Conservation (phyloP, 2,113 vertebrate species). For the Chaenocephalus aceratus region DNA sequence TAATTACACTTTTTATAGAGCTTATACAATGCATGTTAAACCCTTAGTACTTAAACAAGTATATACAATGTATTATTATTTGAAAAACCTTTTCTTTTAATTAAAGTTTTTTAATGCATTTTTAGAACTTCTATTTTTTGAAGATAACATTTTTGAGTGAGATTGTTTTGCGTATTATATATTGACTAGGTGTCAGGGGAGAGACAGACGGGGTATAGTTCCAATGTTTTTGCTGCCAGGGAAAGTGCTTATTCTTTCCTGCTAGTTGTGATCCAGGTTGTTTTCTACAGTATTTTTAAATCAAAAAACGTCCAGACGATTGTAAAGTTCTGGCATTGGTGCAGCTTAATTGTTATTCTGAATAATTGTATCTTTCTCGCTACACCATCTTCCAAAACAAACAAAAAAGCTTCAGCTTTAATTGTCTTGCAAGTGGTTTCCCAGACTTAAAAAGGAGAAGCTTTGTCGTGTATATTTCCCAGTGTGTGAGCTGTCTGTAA, state of each 20-base stretch:
- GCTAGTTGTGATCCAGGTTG: slow-evolving; percentile 26
- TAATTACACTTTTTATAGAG: not conserved
- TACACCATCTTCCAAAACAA: not conserved
- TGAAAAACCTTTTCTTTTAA: not conserved
- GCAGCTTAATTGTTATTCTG: slow-evolving; percentile 11
- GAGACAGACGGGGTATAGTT: slow-evolving; percentile 27
- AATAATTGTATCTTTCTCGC: slow-evolving; percentile 8
- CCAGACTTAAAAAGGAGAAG: not conserved
- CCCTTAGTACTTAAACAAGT: not conserved
- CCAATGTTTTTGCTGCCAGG: slow-evolving; percentile 46
- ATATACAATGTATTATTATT: not conserved
- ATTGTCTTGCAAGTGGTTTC: not conserved
- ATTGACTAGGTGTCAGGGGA: slow-evolving; percentile 18
- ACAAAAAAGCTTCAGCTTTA: not conserved
- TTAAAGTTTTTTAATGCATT: not conserved
- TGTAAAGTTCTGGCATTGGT: slow-evolving; percentile 37
- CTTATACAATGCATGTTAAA: not conserved
- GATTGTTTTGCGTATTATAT: slow-evolving; percentile 4
- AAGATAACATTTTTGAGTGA: slow-evolving; percentile 32
- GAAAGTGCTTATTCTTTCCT: slow-evolving; percentile 35
- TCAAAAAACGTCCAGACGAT: slow-evolving; percentile 46
- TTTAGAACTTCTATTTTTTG: not conserved
- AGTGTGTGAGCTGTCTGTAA: not conserved
- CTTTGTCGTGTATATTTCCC: not conserved
- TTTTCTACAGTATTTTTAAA: slow-evolving; percentile 47